Evolutionary conservation across 2,797 vertebrate genomes (phyloP), one percentile per base, ranked within the genome.

Genomic region (Typhlichthys eigenmanni): DNA sequence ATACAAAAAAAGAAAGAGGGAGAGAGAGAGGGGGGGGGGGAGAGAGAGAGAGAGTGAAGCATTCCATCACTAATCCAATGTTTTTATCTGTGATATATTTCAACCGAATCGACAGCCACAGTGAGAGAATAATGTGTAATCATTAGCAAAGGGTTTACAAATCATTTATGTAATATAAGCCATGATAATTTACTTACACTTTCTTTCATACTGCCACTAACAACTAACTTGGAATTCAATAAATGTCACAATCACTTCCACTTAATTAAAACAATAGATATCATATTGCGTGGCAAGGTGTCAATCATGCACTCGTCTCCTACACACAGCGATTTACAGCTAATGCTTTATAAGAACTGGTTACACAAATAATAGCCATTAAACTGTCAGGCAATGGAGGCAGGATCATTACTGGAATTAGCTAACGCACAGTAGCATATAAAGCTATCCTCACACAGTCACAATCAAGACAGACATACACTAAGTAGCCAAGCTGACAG

Each of bases 181-280:
- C 81, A 78, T 82, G 59, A 80, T 87, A 83, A 88, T 88, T 88
- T 86, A 90, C 64, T 67, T 69, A 60, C 59, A 66, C 72, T 88
- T 82, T 70, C 87, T 80, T 90, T 81, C 83, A 79, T 64, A 51
- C 79, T 84, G 85, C 81, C 86, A 94, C 95, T 96, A 95, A 93
- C 85, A 89, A 93, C 93, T 92, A 92, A 93, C 87, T 91, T 89
- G 83, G 74, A 91, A 94, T 93, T 88, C 92, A 95, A 95, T 96
- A 96, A 95, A 94, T 90, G 92, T 95, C 95, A 92, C 92, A 87
- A 92, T 93, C 80, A 84, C 94, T 94, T 96, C 95, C 92, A 89
- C 92, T 95, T 98, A 95, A 97, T 98, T 96, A 97, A 97, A 97
- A 95, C 93, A 95, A 95, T 95, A 95, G 95, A 94, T 95, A 96